Base-by-base conservation (phyloP, 92 coral and sea anemone species). In the Parazoanthus darwini region DNA sequence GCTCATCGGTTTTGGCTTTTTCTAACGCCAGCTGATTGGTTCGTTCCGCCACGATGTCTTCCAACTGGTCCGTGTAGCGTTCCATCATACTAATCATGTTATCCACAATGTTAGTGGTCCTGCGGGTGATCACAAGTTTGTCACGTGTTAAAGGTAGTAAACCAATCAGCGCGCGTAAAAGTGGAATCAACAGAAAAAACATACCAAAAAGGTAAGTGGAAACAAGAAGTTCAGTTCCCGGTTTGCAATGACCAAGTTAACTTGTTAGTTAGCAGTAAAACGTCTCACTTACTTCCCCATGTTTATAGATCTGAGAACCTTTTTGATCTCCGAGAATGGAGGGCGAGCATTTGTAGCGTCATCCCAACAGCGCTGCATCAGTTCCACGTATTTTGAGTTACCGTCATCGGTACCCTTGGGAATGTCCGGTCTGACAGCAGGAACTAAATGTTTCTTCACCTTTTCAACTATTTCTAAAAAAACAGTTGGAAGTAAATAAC, bases 1-100 rank as follows among this genome's bases (percentile, higher is more conserved):
- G 89, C 82, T 93, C 98, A 74, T 94, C 98, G 0, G 98, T 94
- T 88, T 93, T 94, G 36, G 95, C 92, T 73, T 94, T 94, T 83
- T 94, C 98, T 66, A 88, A 87, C 43, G 95, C 98, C 74, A 94
- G 79, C 85, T 94, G 96, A n/a, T 88, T 92, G 65, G 98, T 94
- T 87, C 98, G 90, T 63, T 94, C 95, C 3, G 90, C 95, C 3
- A 94, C 98, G 4, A 94, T 81, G 22, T 92, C 95, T 75, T 94
- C 98, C 82, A 94, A 74, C 88, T 94, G 98, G 82, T 94, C 94
- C 9, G 98, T 94, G 78, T 94, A 94, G 56, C 92, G 93, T 59
- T 92, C 98, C 98, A 94, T 94, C 98, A 94, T 93, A 2, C 90
- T 92, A 79, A 94, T 92, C 98, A 94, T 94, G 85, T 93, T 93